A percentile compares a stretch with the other conserved stretches of the same genome.
Conservation (phyloP, 1,140 invertebrate genomes). For the Ostrea edulis region DNA sequence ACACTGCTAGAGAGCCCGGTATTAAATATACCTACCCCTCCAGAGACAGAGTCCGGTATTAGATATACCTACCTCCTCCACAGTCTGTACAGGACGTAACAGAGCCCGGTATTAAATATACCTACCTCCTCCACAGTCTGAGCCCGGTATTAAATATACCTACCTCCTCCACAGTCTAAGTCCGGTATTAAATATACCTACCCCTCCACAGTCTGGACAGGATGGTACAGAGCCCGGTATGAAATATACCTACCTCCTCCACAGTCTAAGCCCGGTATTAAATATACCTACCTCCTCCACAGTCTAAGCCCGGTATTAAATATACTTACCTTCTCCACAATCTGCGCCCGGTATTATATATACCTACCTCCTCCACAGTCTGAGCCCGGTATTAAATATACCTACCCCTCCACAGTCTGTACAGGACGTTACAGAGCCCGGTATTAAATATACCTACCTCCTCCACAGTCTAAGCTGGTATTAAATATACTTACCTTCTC, state of each 20-base stretch:
- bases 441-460: constrained; percentile 72
- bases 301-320: constrained; percentile 66
- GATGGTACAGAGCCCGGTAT: constrained; percentile 75
- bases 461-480: constrained; percentile 80
- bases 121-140: constrained; percentile 80
- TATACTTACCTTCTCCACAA: constrained; percentile 78
- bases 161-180: constrained; percentile 80
- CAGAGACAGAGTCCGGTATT: not conserved
- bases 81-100: constrained; percentile 80
- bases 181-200: constrained; percentile 50
- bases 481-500: too few species aligned
- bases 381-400: constrained; percentile 67
- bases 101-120: not conserved
- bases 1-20: too few species aligned
- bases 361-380: constrained; percentile 79
- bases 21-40: too few species aligned
- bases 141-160: constrained; percentile 52
- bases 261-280: constrained; percentile 72
- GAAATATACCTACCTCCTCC: constrained; percentile 75
- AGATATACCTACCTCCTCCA: constrained; percentile 77
- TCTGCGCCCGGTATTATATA: constrained; percentile 70
- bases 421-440: constrained; percentile 75
- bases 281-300: constrained; percentile 77
- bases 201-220: constrained; percentile 80
- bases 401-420: constrained; percentile 79